Base-by-base conservation (phyloP, 2,797 vertebrate species). In the Sebastes trivittatus region DNA sequence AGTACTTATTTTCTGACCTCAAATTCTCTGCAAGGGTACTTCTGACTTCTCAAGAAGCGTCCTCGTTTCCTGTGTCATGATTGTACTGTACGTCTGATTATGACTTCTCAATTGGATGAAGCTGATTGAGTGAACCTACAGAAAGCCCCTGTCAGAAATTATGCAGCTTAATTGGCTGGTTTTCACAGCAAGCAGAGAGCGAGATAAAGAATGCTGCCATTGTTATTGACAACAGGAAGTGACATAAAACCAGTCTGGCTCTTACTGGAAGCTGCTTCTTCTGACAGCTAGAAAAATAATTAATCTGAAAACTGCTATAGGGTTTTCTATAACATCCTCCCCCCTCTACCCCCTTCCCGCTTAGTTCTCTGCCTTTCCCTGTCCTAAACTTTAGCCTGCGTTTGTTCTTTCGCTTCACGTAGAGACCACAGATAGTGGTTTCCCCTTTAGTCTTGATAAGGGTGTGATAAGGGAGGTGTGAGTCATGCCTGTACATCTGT, bases 201-300 rank as follows among this genome's bases (percentile, higher is more conserved):
- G 13, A 87, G 73, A 82, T 67, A 73, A 78, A 91, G 70, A 93
- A 88, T 82, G 79, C 78, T 87, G 88, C 82, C 83, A 92, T 94
- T 95, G 92, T 94, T 85, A 79, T 61, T 90, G 87, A 94, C 82
- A 91, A 94, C 94, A 96, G 95, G 96, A 96, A 95, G 92, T 95
- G 85, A 95, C 94, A 92, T 92, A 88, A 92, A 95, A 94, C 82
- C 68, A 86, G 80, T 89, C 88, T 83, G 84, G 82, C 90, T 93
- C 65, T 96, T 96, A 96, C 95, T 96, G 95, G 95, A 96, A 96
- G 90, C 61, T 73, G 66, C 80, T 81, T 86, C 85, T 78, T 84
- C 74, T 92, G 63, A 93, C 77, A 88, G 77, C 20, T 78, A 72
- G 27, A 88, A 89, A 86, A 81, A 89, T 32, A 91, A 87, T 82